Evolutionary conservation across 2,113 vertebrate genomes (phyloP).

Genomic region (Petaurus breviceps): DNA sequence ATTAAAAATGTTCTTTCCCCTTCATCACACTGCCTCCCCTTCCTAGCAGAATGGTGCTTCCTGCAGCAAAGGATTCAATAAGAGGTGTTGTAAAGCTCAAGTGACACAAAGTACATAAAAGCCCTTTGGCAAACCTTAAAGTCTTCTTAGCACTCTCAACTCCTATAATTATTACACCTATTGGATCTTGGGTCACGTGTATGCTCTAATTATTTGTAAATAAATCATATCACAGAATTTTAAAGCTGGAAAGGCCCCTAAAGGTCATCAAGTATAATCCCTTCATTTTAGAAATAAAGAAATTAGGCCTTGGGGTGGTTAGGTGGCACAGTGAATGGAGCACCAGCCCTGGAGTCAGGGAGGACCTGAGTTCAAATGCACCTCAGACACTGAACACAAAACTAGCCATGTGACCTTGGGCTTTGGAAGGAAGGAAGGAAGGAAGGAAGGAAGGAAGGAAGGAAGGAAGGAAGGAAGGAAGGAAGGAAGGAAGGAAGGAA

Average conservation of each 20-base stretch:
- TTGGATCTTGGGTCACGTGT: neutral
- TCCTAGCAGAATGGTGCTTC: neutral
- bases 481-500: no score
- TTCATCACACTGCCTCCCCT: neutral
- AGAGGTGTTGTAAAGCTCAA: neutral
- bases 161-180: neutral
- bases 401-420: no score
- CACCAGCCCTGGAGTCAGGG: no score
- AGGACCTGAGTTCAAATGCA: no score
- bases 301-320: neutral
- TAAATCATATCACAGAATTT: neutral
- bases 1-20: neutral
- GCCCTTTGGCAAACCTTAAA: neutral
- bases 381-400: no score
- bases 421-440: no score
- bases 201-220: neutral
- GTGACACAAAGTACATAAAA: neutral
- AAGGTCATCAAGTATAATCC: neutral
- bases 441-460: no score
- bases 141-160: neutral
- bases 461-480: no score
- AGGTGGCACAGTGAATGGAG: no score
- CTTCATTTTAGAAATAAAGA: neutral
- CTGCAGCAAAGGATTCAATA: neutral
- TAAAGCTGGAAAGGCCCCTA: neutral